phyloP scores from a whole-genome alignment of 2,888 invertebrate species.

The Pheosia gnoma region DNA sequence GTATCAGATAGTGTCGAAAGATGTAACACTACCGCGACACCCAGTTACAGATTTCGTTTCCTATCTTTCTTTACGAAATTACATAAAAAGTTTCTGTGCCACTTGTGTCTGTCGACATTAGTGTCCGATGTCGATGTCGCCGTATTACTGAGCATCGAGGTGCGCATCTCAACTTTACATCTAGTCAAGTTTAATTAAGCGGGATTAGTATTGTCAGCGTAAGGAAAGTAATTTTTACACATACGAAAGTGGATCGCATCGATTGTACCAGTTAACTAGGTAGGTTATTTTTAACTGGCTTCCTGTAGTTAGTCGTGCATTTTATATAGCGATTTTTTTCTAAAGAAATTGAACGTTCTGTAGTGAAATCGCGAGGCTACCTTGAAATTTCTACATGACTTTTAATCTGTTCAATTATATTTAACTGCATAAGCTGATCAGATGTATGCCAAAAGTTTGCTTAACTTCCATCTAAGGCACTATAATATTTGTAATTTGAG shows the following conservation, averaged over 20 bases:
- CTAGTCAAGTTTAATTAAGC: constrained; percentile 78
- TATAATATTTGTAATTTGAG: constrained; percentile 12
- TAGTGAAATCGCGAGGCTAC: constrained; percentile 28
- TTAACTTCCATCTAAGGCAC: constrained; percentile 23
- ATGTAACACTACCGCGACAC: too few relatives aligned
- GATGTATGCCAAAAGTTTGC: constrained; percentile 18
- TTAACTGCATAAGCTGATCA: constrained; percentile 6
- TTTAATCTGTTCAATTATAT: constrained; percentile 7
- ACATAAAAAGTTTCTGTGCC: background rate
- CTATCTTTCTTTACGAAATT: too few relatives aligned
- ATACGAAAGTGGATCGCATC: constrained; percentile 41
- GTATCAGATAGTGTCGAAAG: too few relatives aligned
- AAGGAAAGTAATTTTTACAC: constrained; percentile 50
- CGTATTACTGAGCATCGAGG: background rate
- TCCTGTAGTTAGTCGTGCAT: constrained; percentile 43
- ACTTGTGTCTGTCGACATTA: background rate
- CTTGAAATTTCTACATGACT: constrained; percentile 15
- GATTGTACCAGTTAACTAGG: constrained; percentile 42
- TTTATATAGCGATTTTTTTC: constrained; percentile 30
- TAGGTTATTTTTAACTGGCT: constrained; percentile 52
- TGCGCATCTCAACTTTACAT: constrained; percentile 62
- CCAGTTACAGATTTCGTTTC: too few relatives aligned
- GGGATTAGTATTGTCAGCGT: constrained; percentile 53
- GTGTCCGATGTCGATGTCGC: too few relatives aligned
- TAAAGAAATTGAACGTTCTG: constrained; percentile 39